Percentiles rank a stretch among this genome's conserved stretches.
phyloP scores from a whole-genome alignment of 1,140 invertebrate species.

The Calephelis virginiensis region DNA sequence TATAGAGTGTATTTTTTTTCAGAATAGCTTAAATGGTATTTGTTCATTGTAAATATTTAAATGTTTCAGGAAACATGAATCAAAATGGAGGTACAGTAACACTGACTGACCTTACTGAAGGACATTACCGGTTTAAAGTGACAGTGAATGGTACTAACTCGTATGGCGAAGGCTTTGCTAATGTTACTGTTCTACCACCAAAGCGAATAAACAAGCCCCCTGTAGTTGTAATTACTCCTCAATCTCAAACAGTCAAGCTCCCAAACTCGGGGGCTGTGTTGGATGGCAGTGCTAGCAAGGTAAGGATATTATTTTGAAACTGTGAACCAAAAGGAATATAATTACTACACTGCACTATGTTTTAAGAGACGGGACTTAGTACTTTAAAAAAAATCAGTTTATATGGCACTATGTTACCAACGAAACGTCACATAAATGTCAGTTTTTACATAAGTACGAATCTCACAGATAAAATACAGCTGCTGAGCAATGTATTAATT shows the following conservation, averaged over 20 bases:
- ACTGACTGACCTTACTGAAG: constrained; percentile 88
- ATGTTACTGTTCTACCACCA: constrained; percentile 95
- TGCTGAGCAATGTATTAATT: too few species aligned
- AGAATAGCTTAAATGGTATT: too few species aligned
- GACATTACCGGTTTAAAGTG: constrained; percentile 93
- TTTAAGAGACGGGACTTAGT: too few species aligned
- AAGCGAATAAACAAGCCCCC: constrained; percentile 92
- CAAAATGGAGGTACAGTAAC: constrained; percentile 90
- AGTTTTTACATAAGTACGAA: too few species aligned
- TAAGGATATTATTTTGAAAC: constrained; percentile 27
- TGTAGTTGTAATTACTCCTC: constrained; percentile 90
- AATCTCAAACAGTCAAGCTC: constrained; percentile 90
- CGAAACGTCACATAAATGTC: too few species aligned
- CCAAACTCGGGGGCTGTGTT: constrained; percentile 94
- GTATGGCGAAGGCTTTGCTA: constrained; percentile 91
- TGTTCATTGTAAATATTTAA: not conserved
- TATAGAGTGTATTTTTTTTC: too few species aligned
- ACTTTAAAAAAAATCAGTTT: too few species aligned
- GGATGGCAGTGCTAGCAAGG: constrained; percentile 85
- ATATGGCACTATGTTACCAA: too few species aligned
- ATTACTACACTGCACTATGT: too few species aligned
- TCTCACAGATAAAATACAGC: too few species aligned
- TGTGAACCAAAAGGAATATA: too few species aligned
- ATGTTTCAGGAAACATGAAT: constrained; percentile 84
- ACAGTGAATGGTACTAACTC: constrained; percentile 86